phyloP scores from a whole-genome alignment of 1,140 invertebrate species.

The Cyphomyrmex costatus region DNA sequence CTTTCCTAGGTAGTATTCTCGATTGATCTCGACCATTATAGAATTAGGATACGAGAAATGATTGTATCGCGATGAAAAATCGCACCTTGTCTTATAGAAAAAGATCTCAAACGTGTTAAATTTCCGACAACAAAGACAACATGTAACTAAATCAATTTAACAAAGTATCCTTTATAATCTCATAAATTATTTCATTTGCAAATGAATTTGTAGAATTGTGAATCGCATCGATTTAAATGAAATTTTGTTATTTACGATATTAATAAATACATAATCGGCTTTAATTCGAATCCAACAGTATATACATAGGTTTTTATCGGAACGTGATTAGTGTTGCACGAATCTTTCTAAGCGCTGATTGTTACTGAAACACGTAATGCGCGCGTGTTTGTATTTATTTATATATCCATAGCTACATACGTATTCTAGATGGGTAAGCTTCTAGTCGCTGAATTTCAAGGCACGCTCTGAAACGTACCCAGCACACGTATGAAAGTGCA shows the following conservation, averaged over 20 bases:
- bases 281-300: neutral
- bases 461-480: constrained; percentile 66
- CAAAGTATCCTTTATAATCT: neutral
- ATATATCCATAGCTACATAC: constrained; percentile 59
- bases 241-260: constrained; percentile 16
- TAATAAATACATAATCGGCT: neutral
- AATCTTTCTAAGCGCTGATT: constrained; percentile 14
- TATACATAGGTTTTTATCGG: constrained; percentile 6
- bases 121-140: neutral
- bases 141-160: neutral
- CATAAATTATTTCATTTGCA: neutral
- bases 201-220: neutral
- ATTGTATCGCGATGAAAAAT: constrained; percentile 47
- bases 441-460: constrained; percentile 70
- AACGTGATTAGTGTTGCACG: neutral
- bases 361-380: constrained; percentile 23
- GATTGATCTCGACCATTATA: constrained; percentile 22
- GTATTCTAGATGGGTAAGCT: constrained; percentile 66
- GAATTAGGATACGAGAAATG: constrained; percentile 22
- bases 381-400: constrained; percentile 52
- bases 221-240: neutral
- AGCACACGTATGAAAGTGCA: constrained; percentile 76
- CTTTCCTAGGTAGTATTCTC: constrained; percentile 19
- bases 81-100: neutral
- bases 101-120: neutral